Evolutionary conservation across 2,113 vertebrate genomes (phyloP).

Genomic region (Theristicus caerulescens): DNA sequence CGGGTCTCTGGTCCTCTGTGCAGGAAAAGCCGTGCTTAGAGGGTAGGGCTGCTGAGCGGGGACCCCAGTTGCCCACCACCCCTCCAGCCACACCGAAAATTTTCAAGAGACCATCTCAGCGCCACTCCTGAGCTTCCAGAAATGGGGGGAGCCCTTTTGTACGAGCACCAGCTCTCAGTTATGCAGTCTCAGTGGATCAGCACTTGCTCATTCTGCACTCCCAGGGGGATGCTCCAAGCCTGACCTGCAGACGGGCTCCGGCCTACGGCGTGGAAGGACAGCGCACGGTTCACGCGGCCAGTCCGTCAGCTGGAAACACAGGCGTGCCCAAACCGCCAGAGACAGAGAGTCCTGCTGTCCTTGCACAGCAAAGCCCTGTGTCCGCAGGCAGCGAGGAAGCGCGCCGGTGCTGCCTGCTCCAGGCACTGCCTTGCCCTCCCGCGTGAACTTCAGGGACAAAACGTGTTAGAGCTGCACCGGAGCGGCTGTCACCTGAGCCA

Average conservation of each 20-base stretch:
- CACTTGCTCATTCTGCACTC: fast-evolving
- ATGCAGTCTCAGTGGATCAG: fast-evolving
- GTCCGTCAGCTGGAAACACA: background rate
- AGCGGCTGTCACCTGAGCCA: background rate
- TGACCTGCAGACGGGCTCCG: background rate
- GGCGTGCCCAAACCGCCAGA: background rate
- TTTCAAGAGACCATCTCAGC: background rate
- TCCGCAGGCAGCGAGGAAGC: background rate
- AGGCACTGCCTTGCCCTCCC: background rate
- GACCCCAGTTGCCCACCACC: background rate
- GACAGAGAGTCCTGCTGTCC: background rate
- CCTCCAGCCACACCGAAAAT: background rate
- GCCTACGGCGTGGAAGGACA: fast-evolving
- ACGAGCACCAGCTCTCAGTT: background rate
- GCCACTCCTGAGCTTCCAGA: background rate
- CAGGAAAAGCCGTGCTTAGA: background rate
- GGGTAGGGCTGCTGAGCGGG: background rate
- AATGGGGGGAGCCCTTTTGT: background rate
- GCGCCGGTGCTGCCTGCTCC: background rate
- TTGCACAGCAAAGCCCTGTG: background rate
- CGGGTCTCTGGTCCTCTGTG: background rate
- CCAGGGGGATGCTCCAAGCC: background rate
- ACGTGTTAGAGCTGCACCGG: fast-evolving
- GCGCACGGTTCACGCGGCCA: fast-evolving
- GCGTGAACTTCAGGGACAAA: background rate